Conservation (phyloP, 2,888 invertebrate species). For the Ophion costatus region DNA sequence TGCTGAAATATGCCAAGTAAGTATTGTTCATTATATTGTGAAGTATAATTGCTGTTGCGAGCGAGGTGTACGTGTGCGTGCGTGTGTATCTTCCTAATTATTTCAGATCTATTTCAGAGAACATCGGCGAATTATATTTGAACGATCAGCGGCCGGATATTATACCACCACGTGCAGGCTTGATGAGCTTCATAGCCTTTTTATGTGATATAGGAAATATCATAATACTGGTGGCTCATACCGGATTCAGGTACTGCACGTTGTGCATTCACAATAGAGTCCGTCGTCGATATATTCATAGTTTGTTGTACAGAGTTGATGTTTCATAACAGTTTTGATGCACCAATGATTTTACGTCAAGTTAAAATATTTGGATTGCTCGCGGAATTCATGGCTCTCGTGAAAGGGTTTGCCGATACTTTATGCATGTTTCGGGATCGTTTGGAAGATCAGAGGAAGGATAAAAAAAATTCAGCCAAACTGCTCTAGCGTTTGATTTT, state of each 20-base stretch:
- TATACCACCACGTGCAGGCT: slow-evolving; percentile 37
- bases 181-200: slow-evolving; percentile 35
- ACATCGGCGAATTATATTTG: slow-evolving; percentile 34
- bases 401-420: slow-evolving; percentile 48
- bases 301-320: slow-evolving; percentile 13
- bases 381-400: slow-evolving; percentile 36
- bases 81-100: slow-evolving; percentile 4
- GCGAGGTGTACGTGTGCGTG: not conserved
- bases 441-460: slow-evolving; percentile 39
- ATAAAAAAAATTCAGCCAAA: slow-evolving; percentile 51
- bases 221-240: slow-evolving; percentile 54
- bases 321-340: slow-evolving; percentile 54
- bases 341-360: slow-evolving; percentile 38
- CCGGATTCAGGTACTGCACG: slow-evolving; percentile 48
- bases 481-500: slow-evolving; percentile 35
- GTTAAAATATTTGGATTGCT: slow-evolving; percentile 31
- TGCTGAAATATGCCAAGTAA: slow-evolving; percentile 51
- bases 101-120: slow-evolving; percentile 33
- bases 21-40: slow-evolving; percentile 6
- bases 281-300: not conserved
- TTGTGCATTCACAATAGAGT: not conserved
- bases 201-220: slow-evolving; percentile 21
- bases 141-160: slow-evolving; percentile 43
- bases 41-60: not conserved
- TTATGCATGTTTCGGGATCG: slow-evolving; percentile 45